Evolutionary conservation across 2,888 invertebrate species (phyloP), one percentile per base, ranked within the genome.

Genomic region (Agriopis leucophaearia): DNA sequence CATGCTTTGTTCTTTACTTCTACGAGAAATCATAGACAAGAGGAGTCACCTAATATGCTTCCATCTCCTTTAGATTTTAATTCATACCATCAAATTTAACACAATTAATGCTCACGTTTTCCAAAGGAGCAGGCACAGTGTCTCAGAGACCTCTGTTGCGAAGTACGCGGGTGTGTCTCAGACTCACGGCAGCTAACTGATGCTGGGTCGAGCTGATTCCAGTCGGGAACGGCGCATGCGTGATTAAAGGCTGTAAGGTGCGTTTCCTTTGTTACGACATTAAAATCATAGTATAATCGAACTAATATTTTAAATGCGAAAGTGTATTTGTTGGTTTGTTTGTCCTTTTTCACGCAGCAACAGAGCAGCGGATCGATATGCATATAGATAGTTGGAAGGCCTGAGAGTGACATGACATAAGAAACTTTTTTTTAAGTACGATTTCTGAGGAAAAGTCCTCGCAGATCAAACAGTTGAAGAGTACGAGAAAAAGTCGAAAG

Each of bases 181-280:
- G 27, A 13, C 5, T 40, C 36, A 15, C 57, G 42, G 47, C 54
- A 67, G 63, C 67, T 57, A 13, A 67, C 67, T 67, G 67, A 63
- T 63, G 67, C 67, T 67, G 67, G 67, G 63, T 42, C 27, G 51
- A 42, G 66, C 52, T 58, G 58, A 13, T 18, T 13, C 15, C 0
- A 38, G 38, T 9, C 5, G 10, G 52, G 15, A 9, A 10, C 15
- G 2, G 58, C 67, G 67, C 67, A 63, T 63, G 67, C 67, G 67
- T 59, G 48, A 1, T 55, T 27, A 5, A 15, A 45, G 40, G 42
- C 45, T 13, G 45, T 63, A 67, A 42, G 63, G 57, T 54, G 27
- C 58, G 65, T 71, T 80, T 78, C 62, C 66, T 59, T 45, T 56
- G 42, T 8, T 27, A 58, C 79, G 73, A 69, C 61, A n/a, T n/a